Conservation (phyloP, 2,888 invertebrate species). For the Hemicrepidius hirtus region DNA sequence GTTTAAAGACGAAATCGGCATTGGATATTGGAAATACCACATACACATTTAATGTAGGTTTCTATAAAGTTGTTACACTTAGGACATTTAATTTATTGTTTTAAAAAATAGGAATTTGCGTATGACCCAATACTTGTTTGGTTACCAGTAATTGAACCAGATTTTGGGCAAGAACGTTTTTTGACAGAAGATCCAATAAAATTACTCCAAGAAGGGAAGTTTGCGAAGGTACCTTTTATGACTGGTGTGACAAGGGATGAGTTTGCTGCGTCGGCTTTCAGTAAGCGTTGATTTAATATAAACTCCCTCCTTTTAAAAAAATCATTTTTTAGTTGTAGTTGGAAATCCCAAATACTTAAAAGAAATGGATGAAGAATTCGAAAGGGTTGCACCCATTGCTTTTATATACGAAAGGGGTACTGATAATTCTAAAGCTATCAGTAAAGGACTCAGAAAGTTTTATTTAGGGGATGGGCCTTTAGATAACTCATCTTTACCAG, state of each 20-base stretch:
- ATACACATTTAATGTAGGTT: conserved; percentile 71
- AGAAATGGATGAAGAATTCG: conserved; percentile 77
- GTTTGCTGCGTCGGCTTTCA: conserved; percentile 76
- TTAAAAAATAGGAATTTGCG: conserved; percentile 75
- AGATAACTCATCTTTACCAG: conserved; percentile 66
- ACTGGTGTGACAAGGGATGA: conserved; percentile 80
- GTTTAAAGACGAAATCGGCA: conserved; percentile 75
- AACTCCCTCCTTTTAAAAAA: not conserved
- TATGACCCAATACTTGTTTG: conserved; percentile 74
- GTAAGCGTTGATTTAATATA: not conserved
- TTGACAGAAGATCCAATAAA: conserved; percentile 76
- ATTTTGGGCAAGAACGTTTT: conserved; percentile 79
- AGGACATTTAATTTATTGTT: no score
- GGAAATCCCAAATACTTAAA: conserved; percentile 74
- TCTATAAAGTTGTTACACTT: not conserved
- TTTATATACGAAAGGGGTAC: conserved; percentile 77
- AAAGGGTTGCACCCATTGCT: conserved; percentile 78
- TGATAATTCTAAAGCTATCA: conserved; percentile 73
- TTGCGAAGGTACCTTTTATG: conserved; percentile 78
- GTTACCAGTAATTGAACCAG: conserved; percentile 79
- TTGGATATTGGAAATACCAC: conserved; percentile 74
- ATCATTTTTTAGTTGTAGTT: conserved; percentile 70
- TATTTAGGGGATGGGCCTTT: conserved; percentile 72
- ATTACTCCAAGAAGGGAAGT: conserved; percentile 74
- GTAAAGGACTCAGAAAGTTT: conserved; percentile 72